Conservation (phyloP, 1,140 invertebrate genomes). For the Himalopsyche phryganea region DNA sequence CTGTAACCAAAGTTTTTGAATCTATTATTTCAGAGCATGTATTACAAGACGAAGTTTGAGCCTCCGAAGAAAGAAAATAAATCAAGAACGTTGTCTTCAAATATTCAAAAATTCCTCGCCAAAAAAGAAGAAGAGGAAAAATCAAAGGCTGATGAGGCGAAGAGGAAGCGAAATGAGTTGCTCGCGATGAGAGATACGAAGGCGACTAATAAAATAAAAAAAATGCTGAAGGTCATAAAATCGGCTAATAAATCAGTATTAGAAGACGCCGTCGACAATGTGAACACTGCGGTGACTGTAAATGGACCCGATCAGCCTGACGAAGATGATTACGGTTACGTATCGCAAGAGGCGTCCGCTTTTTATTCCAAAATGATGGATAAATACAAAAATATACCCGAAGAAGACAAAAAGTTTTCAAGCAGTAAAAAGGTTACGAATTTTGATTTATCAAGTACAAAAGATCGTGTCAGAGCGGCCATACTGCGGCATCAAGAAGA, state of each 20-base stretch:
- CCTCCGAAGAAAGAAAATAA: slow-evolving; percentile 78
- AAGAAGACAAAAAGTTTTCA: slow-evolving; percentile 59
- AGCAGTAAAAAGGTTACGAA: slow-evolving; percentile 44
- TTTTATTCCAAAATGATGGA: slow-evolving; percentile 81
- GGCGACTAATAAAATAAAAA: slow-evolving; percentile 64
- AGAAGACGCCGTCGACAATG: slow-evolving; percentile 73
- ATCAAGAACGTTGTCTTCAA: slow-evolving; percentile 63
- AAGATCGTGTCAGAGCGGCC: slow-evolving; percentile 72
- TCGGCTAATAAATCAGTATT: slow-evolving; percentile 83
- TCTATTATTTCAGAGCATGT: slow-evolving; percentile 51
- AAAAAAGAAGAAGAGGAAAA: slow-evolving; percentile 76
- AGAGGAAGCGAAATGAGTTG: slow-evolving; percentile 62
- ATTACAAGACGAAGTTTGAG: slow-evolving; percentile 72
- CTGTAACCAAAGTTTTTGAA: too few species aligned
- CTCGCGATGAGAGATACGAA: slow-evolving; percentile 71
- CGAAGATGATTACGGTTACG: slow-evolving; percentile 87
- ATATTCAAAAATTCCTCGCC: slow-evolving; percentile 79
- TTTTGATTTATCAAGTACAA: slow-evolving; percentile 60
- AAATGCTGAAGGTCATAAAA: slow-evolving; percentile 71
- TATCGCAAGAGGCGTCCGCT: slow-evolving; percentile 74
- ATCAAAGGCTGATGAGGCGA: slow-evolving; percentile 60
- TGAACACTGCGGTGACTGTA: slow-evolving; percentile 71
- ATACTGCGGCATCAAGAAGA: slow-evolving; percentile 69
- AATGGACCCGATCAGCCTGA: slow-evolving; percentile 74
- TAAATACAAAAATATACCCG: slow-evolving; percentile 70